Conservation (phyloP, 2,888 invertebrate species). For the Eupithecia subfuscata region DNA sequence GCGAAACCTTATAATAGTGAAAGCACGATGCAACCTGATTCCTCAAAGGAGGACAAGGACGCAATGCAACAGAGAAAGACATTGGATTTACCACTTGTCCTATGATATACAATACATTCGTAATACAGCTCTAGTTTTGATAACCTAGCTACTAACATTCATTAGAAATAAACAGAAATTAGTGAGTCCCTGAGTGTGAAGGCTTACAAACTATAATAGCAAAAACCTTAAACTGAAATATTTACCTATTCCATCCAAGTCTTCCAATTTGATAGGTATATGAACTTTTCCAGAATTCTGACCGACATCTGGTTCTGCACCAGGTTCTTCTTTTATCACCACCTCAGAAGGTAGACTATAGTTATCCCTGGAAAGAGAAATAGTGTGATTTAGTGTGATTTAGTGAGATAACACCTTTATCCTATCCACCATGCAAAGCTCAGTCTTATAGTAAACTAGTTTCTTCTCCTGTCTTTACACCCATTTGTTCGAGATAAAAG, state of each 20-base stretch:
- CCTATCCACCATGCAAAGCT: not conserved
- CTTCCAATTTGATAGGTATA: constrained; percentile 77
- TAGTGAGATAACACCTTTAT: not conserved
- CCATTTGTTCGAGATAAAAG: not conserved
- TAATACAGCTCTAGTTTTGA: no score
- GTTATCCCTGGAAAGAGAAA: constrained; percentile 21
- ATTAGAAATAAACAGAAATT: no score
- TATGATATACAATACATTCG: not conserved
- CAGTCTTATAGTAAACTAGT: not conserved
- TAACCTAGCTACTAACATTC: not conserved
- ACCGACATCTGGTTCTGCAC: constrained; percentile 50
- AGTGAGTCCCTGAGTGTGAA: no score
- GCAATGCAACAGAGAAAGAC: not conserved
- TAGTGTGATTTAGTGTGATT: not conserved
- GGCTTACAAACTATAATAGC: no score
- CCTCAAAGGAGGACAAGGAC: not conserved
- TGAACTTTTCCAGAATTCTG: constrained; percentile 27
- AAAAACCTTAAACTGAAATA: constrained; percentile 9
- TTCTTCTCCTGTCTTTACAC: not conserved
- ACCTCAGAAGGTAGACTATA: constrained; percentile 29
- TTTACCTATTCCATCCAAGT: constrained; percentile 80
- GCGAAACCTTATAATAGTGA: not conserved
- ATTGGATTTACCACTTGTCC: not conserved
- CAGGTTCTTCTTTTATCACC: constrained; percentile 72
- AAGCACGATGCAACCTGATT: not conserved